Evolutionary conservation across 2,113 vertebrate genomes (phyloP).

Genomic region (Cathartes aura): DNA sequence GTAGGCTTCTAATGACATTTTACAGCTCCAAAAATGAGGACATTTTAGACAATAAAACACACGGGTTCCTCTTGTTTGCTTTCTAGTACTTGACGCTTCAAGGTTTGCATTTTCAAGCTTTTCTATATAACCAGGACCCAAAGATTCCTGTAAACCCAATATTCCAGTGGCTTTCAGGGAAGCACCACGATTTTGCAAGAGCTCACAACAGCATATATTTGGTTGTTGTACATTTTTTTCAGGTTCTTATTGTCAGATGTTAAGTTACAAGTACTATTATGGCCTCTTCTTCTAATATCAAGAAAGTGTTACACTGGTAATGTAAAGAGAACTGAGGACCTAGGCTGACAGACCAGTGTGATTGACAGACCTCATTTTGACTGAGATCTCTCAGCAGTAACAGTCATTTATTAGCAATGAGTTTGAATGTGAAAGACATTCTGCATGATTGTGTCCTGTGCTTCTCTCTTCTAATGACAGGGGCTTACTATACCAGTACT

Average conservation of each 20-base stretch:
- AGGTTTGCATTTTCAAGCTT: neutral
- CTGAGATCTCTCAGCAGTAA: neutral
- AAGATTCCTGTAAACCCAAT: neutral
- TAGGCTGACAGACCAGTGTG: neutral
- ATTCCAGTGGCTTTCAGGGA: neutral
- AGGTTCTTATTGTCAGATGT: neutral
- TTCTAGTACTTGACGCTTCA: neutral
- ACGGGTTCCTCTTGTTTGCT: neutral
- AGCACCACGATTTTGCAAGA: neutral
- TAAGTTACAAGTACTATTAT: neutral
- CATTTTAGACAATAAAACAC: neutral
- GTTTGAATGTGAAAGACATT: neutral
- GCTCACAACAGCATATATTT: neutral
- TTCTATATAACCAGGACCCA: neutral
- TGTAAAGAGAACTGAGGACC: neutral
- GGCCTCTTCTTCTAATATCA: neutral
- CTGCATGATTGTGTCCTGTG: neutral
- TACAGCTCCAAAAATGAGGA: neutral
- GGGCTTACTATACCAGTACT: constrained; percentile 83
- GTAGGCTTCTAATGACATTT: neutral
- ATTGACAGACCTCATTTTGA: neutral
- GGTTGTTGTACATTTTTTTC: neutral
- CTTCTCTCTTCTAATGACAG: neutral
- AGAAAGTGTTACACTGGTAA: neutral
- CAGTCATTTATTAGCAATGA: neutral